Evolutionary conservation across 2,797 vertebrate genomes (phyloP).

Genomic region (Perodicticus potto): DNA sequence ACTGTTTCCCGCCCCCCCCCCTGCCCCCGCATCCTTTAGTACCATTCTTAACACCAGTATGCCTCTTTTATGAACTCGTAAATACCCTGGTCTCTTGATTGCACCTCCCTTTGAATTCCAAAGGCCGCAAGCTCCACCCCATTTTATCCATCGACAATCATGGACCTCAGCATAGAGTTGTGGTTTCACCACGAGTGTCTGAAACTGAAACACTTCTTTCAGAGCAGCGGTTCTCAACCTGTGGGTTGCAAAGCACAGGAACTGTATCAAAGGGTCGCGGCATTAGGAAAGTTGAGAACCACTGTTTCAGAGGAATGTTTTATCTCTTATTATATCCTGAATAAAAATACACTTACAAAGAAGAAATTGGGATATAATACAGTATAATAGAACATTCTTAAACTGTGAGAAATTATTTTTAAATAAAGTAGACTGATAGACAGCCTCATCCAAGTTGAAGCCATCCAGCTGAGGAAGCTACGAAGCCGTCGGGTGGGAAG

Average conservation of each 20-base stretch:
- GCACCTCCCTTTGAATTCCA: background rate
- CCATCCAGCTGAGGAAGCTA: background rate
- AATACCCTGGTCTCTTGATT: background rate
- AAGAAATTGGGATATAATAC: background rate
- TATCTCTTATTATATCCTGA: background rate
- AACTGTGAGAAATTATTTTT: background rate
- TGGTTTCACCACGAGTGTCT: background rate
- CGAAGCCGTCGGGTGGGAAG: background rate
- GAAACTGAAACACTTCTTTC: background rate
- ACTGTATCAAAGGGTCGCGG: no score
- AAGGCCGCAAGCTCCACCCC: background rate
- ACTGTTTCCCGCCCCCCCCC: background rate
- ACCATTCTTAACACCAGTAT: background rate
- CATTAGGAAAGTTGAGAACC: no score
- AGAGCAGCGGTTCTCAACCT: background rate
- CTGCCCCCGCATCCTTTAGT: background rate
- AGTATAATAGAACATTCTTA: background rate
- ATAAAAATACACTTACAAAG: background rate
- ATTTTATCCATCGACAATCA: background rate
- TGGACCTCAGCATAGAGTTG: background rate
- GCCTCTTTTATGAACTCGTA: background rate
- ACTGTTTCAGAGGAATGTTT: background rate
- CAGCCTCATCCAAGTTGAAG: background rate
- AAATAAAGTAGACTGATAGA: constrained; percentile 1
- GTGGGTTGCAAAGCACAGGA: no score